Conservation (phyloP, 2,888 invertebrate genomes). For the Spisula subtruncata region DNA sequence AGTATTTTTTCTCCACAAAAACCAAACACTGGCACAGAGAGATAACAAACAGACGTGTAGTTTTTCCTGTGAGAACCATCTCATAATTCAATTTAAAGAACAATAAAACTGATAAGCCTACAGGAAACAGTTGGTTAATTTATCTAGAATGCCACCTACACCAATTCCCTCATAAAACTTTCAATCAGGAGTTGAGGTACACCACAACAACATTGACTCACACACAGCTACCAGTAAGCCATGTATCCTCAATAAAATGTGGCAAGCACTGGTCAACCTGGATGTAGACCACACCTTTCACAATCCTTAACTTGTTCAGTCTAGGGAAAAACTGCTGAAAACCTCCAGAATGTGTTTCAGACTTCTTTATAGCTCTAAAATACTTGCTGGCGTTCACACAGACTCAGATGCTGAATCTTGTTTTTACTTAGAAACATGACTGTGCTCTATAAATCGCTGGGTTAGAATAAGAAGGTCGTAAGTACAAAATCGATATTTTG, state of each 20-base stretch:
- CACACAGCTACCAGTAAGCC: background rate
- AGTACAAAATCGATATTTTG: too few relatives aligned
- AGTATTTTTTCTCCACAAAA: background rate
- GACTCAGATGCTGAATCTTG: too few relatives aligned
- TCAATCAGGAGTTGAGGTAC: conserved; percentile 21
- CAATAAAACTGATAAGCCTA: conserved; percentile 50
- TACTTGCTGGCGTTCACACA: too few relatives aligned
- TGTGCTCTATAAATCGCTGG: too few relatives aligned
- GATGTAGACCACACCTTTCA: background rate
- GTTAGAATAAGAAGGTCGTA: too few relatives aligned
- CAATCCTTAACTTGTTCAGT: too few relatives aligned
- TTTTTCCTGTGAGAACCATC: conserved; percentile 49
- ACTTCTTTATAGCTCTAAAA: too few relatives aligned
- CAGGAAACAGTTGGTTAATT: conserved; percentile 43
- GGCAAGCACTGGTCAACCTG: background rate
- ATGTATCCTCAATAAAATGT: background rate
- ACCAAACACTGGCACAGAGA: background rate
- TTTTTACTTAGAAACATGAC: too few relatives aligned
- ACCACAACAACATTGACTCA: background rate
- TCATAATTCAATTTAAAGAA: conserved; percentile 49
- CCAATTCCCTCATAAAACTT: conserved; percentile 27
- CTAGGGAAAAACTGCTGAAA: too few relatives aligned
- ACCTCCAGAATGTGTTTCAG: too few relatives aligned
- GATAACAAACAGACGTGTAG: background rate
- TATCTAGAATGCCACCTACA: conserved; percentile 40